Base-by-base conservation (phyloP, 1,140 invertebrate genomes). In the Forficula auricularia region DNA sequence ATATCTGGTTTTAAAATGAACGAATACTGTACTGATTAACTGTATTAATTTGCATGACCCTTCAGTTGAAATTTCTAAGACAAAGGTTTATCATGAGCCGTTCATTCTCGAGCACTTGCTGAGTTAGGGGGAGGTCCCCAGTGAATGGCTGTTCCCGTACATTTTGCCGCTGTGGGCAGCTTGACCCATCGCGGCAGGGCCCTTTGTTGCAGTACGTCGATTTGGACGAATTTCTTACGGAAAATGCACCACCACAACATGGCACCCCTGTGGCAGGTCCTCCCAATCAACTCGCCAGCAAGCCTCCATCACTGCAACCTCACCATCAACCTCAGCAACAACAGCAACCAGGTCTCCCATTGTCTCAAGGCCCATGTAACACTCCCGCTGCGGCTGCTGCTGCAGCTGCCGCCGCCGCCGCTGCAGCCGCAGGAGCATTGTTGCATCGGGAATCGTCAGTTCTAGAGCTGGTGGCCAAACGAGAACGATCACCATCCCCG, bases 201-300 rank as follows among this genome's bases (percentile, higher is more conserved):
- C 22, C 47, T 55, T 59, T 52, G 58, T 72, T 81, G 54, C 72
- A 89, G 78, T 92, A 91, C 64, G 86, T 92, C 68, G 89, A 94
- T 66, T 68, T 95, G 66, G 89, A 95, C 65, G 88, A 92, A 66
- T 94, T 95, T 66, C 73, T 95, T 50, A 84, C 81, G 49, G 88
- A 92, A 64, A 92, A 90, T 35, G 46, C 22, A 10, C 22, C 22
- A 27, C 22, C 22, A 27, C 22, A 27, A 27, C 22, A 27, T 64
- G 86, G 83, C 48, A 84, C 86, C 63, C 80, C 82, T 43, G 75
- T 79, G 54, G 81, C 84, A 57, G 79, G 73, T 10, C 68, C 77
- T 46, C 65, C 67, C 46, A 71, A 70, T 39, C 22, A 27, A 27
- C 22, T 27, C 64, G 37, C 65, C 74, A 54, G 59, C 58, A 19